phyloP scores from a whole-genome alignment of 2,113 vertebrate species.

The Aphyosemion australe region DNA sequence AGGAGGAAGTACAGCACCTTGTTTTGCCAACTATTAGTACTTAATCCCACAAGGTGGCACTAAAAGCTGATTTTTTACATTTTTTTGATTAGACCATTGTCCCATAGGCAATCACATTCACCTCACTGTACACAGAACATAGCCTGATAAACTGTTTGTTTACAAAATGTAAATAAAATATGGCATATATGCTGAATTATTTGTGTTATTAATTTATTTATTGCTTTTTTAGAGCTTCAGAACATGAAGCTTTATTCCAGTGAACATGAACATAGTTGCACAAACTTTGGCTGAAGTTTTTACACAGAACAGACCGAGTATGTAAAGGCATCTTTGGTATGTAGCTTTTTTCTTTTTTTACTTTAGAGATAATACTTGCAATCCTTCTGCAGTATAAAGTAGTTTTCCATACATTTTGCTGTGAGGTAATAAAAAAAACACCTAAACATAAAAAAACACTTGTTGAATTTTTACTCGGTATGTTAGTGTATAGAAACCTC shows the following conservation, averaged over 20 bases:
- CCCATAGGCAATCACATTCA: conserved; percentile 36
- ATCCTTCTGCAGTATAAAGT: neutral
- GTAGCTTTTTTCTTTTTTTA: conserved; percentile 8
- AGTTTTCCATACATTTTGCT: conserved; percentile 3
- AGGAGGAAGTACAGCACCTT: conserved; percentile 33
- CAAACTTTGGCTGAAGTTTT: neutral
- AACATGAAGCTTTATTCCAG: neutral
- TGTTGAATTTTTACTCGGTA: neutral
- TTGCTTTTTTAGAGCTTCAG: conserved; percentile 26
- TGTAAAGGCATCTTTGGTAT: conserved; percentile 18
- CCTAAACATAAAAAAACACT: neutral
- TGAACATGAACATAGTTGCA: neutral
- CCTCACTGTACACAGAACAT: conserved; percentile 44
- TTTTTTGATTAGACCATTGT: conserved; percentile 37
- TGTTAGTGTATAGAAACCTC: conserved; percentile 15
- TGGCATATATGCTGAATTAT: conserved; percentile 29
- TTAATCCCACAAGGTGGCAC: conserved; percentile 54
- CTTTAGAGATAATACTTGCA: neutral
- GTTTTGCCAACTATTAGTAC: conserved; percentile 49
- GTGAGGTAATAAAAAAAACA: neutral
- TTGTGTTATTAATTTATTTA: conserved; percentile 48
- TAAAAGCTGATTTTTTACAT: conserved; percentile 38
- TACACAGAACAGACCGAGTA: neutral
- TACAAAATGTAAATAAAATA: conserved; percentile 75
- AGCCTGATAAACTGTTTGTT: conserved; percentile 61